phyloP scores from a whole-genome alignment of 2,113 vertebrate genomes.

The Chelonoidis abingdonii region DNA sequence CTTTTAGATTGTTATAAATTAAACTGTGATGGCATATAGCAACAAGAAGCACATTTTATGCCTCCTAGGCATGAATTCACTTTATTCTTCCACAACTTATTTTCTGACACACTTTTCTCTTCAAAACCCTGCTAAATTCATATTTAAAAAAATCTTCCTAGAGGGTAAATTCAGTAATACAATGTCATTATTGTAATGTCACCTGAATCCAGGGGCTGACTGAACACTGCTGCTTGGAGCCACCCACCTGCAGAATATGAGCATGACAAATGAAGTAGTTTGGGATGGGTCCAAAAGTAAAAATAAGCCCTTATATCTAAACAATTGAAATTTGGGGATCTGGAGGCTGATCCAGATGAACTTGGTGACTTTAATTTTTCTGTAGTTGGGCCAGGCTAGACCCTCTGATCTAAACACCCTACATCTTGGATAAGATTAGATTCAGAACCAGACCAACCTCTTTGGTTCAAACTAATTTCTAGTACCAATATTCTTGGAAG shows the following conservation, averaged over 20 bases:
- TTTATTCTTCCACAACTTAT: background rate
- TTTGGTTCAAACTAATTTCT: background rate
- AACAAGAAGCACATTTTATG: conserved; percentile 37
- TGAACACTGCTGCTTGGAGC: background rate
- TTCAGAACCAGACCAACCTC: background rate
- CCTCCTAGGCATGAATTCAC: conserved; percentile 17
- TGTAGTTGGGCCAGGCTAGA: background rate
- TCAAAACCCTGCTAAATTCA: background rate
- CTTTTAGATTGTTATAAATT: conserved; percentile 36
- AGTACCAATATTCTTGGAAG: background rate
- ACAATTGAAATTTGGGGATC: background rate
- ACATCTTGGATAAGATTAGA: rapidly evolving
- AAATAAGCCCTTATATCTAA: background rate
- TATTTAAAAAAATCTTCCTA: background rate
- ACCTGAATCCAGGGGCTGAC: background rate
- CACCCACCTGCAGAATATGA: background rate
- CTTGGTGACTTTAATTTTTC: background rate
- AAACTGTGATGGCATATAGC: conserved; percentile 33
- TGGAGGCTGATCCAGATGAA: background rate
- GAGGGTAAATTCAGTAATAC: background rate
- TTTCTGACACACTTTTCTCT: conserved; percentile 22
- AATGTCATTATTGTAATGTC: background rate
- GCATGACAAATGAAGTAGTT: background rate
- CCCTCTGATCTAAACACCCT: background rate
- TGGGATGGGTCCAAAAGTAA: rapidly evolving